These are phyloP conservation scores for Chionis minor DNA, from an alignment of 2,113 vertebrate species.

Conservation along the genomic window DNA sequence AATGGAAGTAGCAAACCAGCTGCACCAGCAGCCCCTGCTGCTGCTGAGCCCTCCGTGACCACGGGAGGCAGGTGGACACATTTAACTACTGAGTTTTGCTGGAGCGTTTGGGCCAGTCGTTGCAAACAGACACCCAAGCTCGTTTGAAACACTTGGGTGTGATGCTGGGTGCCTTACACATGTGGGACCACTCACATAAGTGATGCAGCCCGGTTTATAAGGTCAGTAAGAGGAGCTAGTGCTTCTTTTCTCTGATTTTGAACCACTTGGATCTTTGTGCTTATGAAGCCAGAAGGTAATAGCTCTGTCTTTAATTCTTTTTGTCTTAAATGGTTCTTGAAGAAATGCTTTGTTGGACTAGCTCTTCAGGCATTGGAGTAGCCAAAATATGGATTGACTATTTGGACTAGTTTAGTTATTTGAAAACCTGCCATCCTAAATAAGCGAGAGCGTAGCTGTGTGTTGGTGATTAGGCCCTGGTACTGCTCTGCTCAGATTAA, in stretches of 20 bases:
- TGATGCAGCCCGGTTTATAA: background rate
- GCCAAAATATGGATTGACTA: background rate
- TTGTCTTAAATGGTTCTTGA: background rate
- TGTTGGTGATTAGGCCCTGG: background rate
- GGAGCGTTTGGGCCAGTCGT: background rate
- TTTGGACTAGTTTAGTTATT: background rate
- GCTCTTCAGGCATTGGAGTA: background rate
- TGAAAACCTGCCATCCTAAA: background rate
- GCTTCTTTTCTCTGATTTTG: rapidly evolving
- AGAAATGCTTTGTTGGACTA: background rate
- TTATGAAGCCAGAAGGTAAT: background rate
- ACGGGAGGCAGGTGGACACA: background rate
- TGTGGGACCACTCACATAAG: background rate
- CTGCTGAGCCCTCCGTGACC: background rate
- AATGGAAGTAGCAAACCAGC: background rate
- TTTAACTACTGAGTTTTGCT: background rate
- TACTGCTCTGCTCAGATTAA: conserved; percentile 13
- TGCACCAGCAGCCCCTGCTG: background rate
- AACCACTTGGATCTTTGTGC: rapidly evolving
- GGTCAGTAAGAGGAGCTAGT: rapidly evolving
- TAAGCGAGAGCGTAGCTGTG: background rate
- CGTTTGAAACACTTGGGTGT: background rate
- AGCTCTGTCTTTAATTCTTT: background rate
- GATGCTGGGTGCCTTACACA: background rate
- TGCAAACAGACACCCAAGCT: background rate